A percentile compares a stretch with the other conserved stretches of the same genome.
These are phyloP conservation scores for Podargus strigoides DNA, from an alignment of 2,797 vertebrate species.

Conservation along the genomic window DNA sequence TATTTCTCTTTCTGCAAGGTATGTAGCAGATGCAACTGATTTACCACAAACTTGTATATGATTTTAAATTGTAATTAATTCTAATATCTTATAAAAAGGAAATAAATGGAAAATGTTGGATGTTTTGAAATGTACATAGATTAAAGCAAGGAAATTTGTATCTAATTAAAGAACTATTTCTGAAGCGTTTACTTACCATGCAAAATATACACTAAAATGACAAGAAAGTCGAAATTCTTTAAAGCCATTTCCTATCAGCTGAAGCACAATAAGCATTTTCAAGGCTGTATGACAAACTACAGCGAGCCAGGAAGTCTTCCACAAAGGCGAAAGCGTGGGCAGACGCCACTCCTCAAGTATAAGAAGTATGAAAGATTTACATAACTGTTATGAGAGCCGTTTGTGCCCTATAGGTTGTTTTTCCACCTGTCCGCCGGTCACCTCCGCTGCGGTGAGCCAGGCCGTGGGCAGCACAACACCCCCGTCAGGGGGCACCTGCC, in stretches of 20 bases:
- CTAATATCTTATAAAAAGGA: not conserved
- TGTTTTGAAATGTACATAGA: not conserved
- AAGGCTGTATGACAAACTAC: not conserved
- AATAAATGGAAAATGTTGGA: not conserved
- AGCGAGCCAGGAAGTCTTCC: not conserved
- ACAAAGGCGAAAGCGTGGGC: not conserved
- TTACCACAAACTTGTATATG: not conserved
- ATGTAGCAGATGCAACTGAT: not conserved
- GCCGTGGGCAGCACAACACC: fast-evolving
- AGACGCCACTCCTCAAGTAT: fast-evolving
- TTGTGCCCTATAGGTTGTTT: fast-evolving
- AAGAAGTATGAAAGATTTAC: not conserved
- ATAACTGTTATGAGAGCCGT: not conserved
- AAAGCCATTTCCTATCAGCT: not conserved
- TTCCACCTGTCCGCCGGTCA: fast-evolving
- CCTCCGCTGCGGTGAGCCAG: fast-evolving
- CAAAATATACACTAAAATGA: not conserved
- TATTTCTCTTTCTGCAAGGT: not conserved
- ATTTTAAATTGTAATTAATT: not conserved
- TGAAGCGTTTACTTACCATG: not conserved
- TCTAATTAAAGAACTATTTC: not conserved
- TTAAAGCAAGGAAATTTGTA: not conserved
- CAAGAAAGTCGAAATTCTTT: no score
- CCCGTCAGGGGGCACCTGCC: fast-evolving
- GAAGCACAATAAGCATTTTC: not conserved